Evolutionary conservation across 2,113 vertebrate species (phyloP), one percentile per base, ranked within the genome.

Genomic region (Nematolebias whitei): DNA sequence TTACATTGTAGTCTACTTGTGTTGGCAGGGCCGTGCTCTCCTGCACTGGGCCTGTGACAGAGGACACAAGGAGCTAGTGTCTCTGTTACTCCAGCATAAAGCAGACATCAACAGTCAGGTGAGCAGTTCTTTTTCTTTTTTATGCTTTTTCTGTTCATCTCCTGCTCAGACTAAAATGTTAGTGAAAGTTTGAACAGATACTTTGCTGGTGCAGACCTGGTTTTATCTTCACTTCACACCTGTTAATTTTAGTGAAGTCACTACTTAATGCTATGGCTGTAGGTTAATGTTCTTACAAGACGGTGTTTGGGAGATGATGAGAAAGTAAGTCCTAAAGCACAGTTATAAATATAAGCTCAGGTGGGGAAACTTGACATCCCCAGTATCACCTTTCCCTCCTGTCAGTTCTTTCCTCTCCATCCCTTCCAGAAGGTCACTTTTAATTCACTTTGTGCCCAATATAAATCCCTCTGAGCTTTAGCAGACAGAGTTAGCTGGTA

Each of bases 21-120:
- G 24, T 50, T 79, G 15, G 80, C 83, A 99, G 98, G 96, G 97
- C 15, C 93, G 96, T 72, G 91, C 94, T 52, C 92, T 98, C 23
- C 92, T 99, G 47, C 97, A 98, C 73, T 99, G 98, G 97, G 95
- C 96, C 0, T 98, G 97, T 58, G 97, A 99, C 81, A 90, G 98
- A 90, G 98, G 98, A 80, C 98, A 98, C 86, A 96, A 95, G 82
- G 96, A 99, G 39, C 89, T 98, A 78, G 96, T 96, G 68, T 94
- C 93, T n/a, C 80, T 95, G 22, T 89, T 99, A 63, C 88, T 98
- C 19, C 91, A 96, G 35, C 90, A 94, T 5, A 92, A 93, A 75
- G 96, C 96, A 6, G 92, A 96, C 0, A 93, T 98, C 84, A 96
- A 99, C 88, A 93, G 93, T 88, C 96, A 98, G 95, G 97, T 97